Base-by-base conservation (phyloP, 2,797 vertebrate species). In the Enteromius paludinosus region DNA sequence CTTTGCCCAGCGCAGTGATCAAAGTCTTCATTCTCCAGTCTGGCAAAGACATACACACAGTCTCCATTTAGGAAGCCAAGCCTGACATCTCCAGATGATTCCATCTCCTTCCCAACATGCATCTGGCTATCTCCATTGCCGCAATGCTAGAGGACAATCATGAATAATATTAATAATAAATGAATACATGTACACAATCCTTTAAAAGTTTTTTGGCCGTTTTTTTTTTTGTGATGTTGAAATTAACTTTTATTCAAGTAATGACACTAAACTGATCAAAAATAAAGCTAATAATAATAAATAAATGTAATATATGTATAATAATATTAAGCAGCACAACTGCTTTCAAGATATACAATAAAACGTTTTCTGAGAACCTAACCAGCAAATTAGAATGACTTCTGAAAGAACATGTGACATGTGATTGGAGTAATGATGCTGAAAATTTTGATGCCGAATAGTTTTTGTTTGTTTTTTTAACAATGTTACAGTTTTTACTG, bases 1-100 rank as follows among this genome's bases (percentile, higher is more conserved):
- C 80, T 75, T 82, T 68, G 80, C 47, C 62, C 71, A 75, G 43
- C 23, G 9, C 35, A 82, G 71, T 75, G 80, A 75, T 82, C 80
- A 82, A 82, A 82, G 80, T 68, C 47, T 75, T 82, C 17, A 65
- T 74, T 66, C 59, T 81, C 59, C 45, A 52, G 45, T 66, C 59
- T 81, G 79, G 69, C 54, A 43, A 81, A 81, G 79, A 81, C 9
- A 43, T 41, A 33, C 35, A 54, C 1, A 5, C 71, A 56, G 61
- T 59, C 62, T 75, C 62, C 35, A 8, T 74, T 12, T 61, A 66
- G 70, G 71, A 75, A 82, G 80, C 80, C 80, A 75, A 68, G 45
- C 23, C 80, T 66, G 45, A 75, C 71, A 56, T 82, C 80, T 82
- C 80, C 25, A 75, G 80, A 65, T 75, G 47, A 43, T 68, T 82